phyloP scores from a whole-genome alignment of 37 sponge, comb jelly and placozoan genomes.

The Halichondria panicea region DNA sequence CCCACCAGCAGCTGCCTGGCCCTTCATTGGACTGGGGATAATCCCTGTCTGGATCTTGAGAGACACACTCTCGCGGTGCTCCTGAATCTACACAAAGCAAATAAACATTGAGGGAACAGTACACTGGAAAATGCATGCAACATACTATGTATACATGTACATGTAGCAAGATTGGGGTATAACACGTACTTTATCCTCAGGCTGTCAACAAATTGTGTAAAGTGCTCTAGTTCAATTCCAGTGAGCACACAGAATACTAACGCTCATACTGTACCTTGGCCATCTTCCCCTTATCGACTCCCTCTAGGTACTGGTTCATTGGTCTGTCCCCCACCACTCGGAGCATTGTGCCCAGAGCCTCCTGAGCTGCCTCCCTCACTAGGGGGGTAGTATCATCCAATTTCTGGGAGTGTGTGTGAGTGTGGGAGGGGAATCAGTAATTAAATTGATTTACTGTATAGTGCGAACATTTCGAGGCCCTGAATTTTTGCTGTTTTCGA shows the following conservation, averaged over 20 bases:
- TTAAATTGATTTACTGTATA: conserved; percentile 5
- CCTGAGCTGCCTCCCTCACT: conserved; percentile 85
- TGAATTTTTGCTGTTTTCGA: too few species aligned
- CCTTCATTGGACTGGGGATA: conserved; percentile 36
- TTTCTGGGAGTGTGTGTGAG: conserved; percentile 63
- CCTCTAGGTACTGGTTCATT: conserved; percentile 76
- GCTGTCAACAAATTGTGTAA: too few species aligned
- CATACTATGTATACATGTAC: neutral
- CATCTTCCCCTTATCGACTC: conserved; percentile 85
- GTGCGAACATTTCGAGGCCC: too few species aligned
- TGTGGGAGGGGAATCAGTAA: too few species aligned
- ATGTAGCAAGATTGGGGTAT: neutral
- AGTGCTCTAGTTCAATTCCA: neutral
- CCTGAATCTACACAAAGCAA: conserved; percentile 53
- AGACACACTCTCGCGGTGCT: conserved; percentile 72
- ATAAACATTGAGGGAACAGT: neutral
- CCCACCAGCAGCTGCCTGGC: conserved; percentile 26
- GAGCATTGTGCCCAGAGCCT: conserved; percentile 83
- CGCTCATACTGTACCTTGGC: conserved; percentile 26
- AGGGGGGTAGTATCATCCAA: conserved; percentile 84
- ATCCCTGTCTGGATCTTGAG: conserved; percentile 60
- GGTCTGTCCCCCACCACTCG: conserved; percentile 90
- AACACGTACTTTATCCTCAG: too few species aligned
- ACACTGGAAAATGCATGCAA: neutral
- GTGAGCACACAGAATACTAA: neutral